Percentiles rank a stretch among this genome's conserved stretches.
Evolutionary conservation across 1,140 invertebrate species (phyloP).

Genomic region (Melitaea cinxia): DNA sequence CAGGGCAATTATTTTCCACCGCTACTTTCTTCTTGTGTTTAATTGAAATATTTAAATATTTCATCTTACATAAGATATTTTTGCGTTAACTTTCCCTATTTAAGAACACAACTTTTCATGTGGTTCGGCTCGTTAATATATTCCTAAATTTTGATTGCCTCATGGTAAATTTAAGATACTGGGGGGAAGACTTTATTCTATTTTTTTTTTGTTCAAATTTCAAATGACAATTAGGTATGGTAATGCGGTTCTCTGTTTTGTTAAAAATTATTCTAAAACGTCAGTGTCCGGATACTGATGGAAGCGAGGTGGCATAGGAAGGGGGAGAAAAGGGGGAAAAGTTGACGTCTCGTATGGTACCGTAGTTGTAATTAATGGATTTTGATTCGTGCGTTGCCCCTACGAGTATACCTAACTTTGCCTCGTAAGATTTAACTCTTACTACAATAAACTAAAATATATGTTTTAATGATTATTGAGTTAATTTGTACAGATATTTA

Average conservation of each 20-base stretch:
- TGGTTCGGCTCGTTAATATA: constrained; percentile 69
- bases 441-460: background rate
- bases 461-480: background rate
- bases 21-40: constrained; percentile 50
- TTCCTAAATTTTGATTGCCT: constrained; percentile 74
- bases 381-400: constrained; percentile 54
- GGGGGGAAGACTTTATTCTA: constrained; percentile 48
- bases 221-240: constrained; percentile 74
- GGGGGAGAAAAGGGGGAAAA: constrained; percentile 23
- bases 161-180: constrained; percentile 56
- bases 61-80: constrained; percentile 50
- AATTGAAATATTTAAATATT: constrained; percentile 66
- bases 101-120: constrained; percentile 64
- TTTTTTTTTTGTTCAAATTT: constrained; percentile 71
- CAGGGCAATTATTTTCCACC: constrained; percentile 49
- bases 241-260: constrained; percentile 70
- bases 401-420: constrained; percentile 45
- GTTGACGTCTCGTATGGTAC: constrained; percentile 42
- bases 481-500: background rate
- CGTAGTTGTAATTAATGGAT: constrained; percentile 58
- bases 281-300: constrained; percentile 54
- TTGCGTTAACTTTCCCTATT: constrained; percentile 52
- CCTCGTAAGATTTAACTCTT: constrained; percentile 26
- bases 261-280: constrained; percentile 60
- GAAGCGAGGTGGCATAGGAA: constrained; percentile 33